Evolutionary conservation across 2,888 invertebrate genomes (phyloP).

Genomic region (Agrochola macilenta): DNA sequence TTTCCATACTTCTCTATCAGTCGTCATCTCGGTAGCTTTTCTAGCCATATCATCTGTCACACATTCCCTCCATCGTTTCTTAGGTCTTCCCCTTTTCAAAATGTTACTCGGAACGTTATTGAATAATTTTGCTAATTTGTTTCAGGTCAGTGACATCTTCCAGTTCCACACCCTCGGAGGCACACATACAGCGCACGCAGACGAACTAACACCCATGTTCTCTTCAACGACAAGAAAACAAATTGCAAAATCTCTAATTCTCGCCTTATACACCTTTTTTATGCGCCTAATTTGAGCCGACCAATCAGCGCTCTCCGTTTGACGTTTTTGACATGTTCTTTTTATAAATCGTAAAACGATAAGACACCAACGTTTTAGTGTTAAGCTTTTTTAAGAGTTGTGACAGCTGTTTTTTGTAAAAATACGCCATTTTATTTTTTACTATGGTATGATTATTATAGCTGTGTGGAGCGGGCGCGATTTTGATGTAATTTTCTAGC

Average conservation of each 20-base stretch:
- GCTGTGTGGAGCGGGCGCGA: constrained; percentile 31
- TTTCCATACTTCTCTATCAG: no score
- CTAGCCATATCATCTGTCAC: no score
- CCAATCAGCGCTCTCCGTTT: constrained; percentile 68
- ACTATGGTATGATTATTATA: constrained; percentile 5
- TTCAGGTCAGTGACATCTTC: constrained; percentile 93
- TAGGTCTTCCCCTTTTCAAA: no score
- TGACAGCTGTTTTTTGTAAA: constrained; percentile 68
- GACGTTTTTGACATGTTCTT: constrained; percentile 62
- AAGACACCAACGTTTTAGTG: constrained; percentile 74
- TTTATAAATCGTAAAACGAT: constrained; percentile 77
- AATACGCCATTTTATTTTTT: constrained; percentile 43
- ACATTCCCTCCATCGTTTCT: no score
- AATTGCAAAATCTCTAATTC: constrained; percentile 65
- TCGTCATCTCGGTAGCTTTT: no score
- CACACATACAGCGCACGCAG: constrained; percentile 86
- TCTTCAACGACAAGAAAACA: constrained; percentile 71
- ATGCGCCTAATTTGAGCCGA: constrained; percentile 68
- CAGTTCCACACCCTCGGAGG: constrained; percentile 93
- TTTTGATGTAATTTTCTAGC: constrained; percentile 10
- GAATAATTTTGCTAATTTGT: background rate
- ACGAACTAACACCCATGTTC: constrained; percentile 85
- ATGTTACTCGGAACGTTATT: no score
- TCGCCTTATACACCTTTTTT: constrained; percentile 76
- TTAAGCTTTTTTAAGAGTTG: constrained; percentile 76